A percentile compares a stretch with the other conserved stretches of the same genome.
These are phyloP conservation scores for Kradibia gibbosae DNA, from an alignment of 1,140 invertebrate genomes.

Conservation along the genomic window DNA sequence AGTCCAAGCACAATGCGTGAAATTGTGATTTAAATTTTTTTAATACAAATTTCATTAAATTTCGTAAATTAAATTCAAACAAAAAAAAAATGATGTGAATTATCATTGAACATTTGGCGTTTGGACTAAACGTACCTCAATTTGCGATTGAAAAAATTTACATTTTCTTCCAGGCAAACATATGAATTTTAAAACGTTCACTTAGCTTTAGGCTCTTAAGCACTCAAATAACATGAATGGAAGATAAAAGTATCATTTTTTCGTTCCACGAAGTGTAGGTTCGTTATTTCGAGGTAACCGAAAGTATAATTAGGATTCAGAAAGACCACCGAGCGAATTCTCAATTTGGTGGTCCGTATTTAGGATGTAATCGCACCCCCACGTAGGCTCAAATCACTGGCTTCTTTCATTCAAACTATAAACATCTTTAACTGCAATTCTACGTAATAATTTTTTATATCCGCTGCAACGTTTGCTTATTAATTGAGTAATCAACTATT, in stretches of 20 bases:
- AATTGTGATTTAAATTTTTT: too few species aligned
- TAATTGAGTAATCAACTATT: background rate
- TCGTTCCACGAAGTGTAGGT: conserved; percentile 43
- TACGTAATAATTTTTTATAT: conserved; percentile 11
- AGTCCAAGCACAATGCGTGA: too few species aligned
- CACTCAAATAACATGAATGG: conserved; percentile 45
- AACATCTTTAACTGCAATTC: conserved; percentile 26
- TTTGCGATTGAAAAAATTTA: too few species aligned
- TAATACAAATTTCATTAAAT: too few species aligned
- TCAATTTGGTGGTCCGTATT: conserved; percentile 33
- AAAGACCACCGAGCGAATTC: conserved; percentile 40
- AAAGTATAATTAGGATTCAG: conserved; percentile 48
- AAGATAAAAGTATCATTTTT: conserved; percentile 43
- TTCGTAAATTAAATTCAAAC: too few species aligned
- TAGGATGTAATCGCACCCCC: conserved; percentile 43
- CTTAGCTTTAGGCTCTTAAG: conserved; percentile 44
- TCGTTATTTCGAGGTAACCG: conserved; percentile 41
- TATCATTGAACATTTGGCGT: too few species aligned
- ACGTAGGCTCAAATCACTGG: conserved; percentile 29
- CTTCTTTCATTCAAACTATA: conserved; percentile 28
- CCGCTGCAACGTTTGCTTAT: background rate
- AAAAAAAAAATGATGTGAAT: too few species aligned
- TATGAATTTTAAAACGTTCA: conserved; percentile 32
- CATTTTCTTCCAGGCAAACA: background rate
- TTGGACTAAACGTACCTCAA: too few species aligned